phyloP scores from a whole-genome alignment of 2,113 vertebrate species.

The Coturnix japonica region DNA sequence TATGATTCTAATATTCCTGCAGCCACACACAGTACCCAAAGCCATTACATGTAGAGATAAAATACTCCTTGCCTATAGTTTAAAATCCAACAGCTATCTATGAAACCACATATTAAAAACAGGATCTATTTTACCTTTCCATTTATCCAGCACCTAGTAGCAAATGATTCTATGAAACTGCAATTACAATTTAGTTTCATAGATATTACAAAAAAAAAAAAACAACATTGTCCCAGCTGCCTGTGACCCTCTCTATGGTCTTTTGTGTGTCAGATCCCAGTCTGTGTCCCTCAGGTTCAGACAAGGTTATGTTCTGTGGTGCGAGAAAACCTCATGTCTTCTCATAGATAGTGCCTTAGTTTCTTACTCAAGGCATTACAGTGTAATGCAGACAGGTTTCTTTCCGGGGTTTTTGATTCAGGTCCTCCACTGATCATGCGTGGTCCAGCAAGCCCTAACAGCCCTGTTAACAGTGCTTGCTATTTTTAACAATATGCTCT shows the following conservation, averaged over 20 bases:
- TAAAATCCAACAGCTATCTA: background rate
- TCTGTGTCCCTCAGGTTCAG: background rate
- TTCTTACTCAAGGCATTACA: background rate
- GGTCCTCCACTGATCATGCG: background rate
- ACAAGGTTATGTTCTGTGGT: background rate
- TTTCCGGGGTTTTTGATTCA: background rate
- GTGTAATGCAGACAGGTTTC: background rate
- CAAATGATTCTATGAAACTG: background rate
- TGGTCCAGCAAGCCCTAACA: background rate
- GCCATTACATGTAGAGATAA: background rate
- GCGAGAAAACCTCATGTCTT: background rate
- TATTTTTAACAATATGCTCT: background rate
- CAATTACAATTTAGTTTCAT: background rate
- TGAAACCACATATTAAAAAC: background rate
- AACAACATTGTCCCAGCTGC: background rate
- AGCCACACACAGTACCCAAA: background rate
- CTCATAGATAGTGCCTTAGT: background rate
- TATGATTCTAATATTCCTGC: background rate
- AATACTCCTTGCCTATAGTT: background rate
- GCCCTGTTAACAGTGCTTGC: too few relatives aligned
- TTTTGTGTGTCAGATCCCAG: background rate
- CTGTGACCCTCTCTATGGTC: background rate
- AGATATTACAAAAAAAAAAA: background rate
- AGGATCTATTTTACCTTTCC: background rate
- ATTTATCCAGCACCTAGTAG: background rate